Evolutionary conservation across 2,797 vertebrate species (phyloP).

Genomic region (Bovichtus variegatus): DNA sequence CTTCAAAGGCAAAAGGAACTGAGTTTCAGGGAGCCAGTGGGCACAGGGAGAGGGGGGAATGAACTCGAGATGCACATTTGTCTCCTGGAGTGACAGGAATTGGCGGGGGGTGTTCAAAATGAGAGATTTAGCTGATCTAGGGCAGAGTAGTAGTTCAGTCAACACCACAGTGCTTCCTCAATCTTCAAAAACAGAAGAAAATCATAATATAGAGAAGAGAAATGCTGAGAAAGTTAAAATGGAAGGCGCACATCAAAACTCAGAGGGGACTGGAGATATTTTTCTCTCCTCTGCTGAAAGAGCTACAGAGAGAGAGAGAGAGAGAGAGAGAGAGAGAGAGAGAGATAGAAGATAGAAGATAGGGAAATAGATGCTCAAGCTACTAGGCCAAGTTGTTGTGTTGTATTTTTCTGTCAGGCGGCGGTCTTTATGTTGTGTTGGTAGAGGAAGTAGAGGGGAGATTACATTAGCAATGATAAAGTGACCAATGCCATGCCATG

Average conservation of each 20-base stretch:
- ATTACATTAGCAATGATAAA: constrained; percentile 75
- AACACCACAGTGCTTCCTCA: constrained; percentile 75
- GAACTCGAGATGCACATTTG: constrained; percentile 81
- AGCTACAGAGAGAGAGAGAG: constrained; percentile 45
- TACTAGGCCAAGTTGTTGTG: constrained; percentile 45
- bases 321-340: constrained; percentile 38
- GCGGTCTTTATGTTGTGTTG: constrained; percentile 53
- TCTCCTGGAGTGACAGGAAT: constrained; percentile 87
- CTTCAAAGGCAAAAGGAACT: constrained; percentile 85
- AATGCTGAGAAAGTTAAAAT: constrained; percentile 68
- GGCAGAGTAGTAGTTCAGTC: constrained; percentile 75
- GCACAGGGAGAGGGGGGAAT: constrained; percentile 79
- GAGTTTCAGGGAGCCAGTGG: constrained; percentile 84
- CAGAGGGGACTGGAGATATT: constrained; percentile 39
- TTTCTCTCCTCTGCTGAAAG: constrained; percentile 36
- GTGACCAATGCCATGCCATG: constrained; percentile 51
- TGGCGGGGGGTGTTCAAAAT: constrained; percentile 81
- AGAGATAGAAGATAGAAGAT: constrained; percentile 55
- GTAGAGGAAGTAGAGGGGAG: constrained; percentile 55
- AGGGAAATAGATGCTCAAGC: constrained; percentile 45
- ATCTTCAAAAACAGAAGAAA: constrained; percentile 78
- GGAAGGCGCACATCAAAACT: constrained; percentile 48
- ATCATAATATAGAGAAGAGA: constrained; percentile 60
- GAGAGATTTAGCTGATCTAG: constrained; percentile 87
- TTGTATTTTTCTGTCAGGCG: constrained; percentile 58